Conservation (phyloP, 2,888 invertebrate species). For the Barypeithes pellucidus region DNA sequence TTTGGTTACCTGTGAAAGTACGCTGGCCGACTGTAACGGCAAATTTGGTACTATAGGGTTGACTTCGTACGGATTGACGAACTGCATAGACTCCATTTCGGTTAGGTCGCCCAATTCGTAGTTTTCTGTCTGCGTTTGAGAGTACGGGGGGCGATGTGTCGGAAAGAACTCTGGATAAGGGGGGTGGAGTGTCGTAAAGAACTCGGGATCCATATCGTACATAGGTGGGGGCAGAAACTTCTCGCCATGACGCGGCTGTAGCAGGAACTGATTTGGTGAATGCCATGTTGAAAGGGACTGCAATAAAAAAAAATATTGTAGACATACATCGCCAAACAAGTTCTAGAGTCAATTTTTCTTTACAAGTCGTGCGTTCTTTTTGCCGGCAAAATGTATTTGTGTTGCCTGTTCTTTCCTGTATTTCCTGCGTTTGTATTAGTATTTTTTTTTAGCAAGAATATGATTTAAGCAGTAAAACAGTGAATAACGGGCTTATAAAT, state of each 20-base stretch:
- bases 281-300: constrained; percentile 65
- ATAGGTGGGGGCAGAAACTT: constrained; percentile 59
- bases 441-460: too few relatives aligned
- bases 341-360: too few relatives aligned
- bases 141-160: constrained; percentile 33
- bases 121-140: constrained; percentile 45
- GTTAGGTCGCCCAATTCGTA: constrained; percentile 57
- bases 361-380: too few relatives aligned
- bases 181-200: constrained; percentile 45
- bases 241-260: constrained; percentile 72
- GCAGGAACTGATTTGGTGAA: constrained; percentile 64
- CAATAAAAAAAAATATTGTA: constrained; percentile 45
- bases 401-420: too few relatives aligned
- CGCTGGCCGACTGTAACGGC: background rate
- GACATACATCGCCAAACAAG: too few relatives aligned
- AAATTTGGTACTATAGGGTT: constrained; percentile 55
- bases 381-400: too few relatives aligned
- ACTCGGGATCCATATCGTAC: constrained; percentile 34
- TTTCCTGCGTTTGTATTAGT: too few relatives aligned
- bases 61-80: constrained; percentile 65
- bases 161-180: constrained; percentile 45
- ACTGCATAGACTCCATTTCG: constrained; percentile 61
- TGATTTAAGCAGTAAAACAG: too few relatives aligned
- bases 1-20: constrained; percentile 37
- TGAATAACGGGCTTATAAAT: too few relatives aligned